Evolutionary conservation across 2,888 invertebrate species (phyloP), one percentile per base, ranked within the genome.

Genomic region (Capitulum mitella): DNA sequence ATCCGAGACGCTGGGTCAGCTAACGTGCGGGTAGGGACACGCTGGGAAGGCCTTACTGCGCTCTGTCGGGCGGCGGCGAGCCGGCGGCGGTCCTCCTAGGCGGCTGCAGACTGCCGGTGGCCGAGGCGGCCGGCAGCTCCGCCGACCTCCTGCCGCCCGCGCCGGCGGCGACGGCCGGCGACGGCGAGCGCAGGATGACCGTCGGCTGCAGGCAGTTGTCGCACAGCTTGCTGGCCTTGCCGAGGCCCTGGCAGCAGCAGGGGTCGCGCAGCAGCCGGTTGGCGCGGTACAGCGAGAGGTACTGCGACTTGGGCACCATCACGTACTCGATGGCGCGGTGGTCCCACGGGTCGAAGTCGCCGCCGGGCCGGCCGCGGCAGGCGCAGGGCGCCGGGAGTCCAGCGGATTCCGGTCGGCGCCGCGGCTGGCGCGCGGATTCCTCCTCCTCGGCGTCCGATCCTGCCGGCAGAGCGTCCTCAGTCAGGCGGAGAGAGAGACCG

Each of bases 311-410:
- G 40, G 70, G 70, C 26, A 70, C 70, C 70, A 70, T 70, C 40
- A 70, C 70, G 70, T 70, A 70, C 70, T 70, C 70, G 70, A 70
- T 70, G 70, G 70, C 37, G 37, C 70, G 70, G 70, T 70, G 70
- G 70, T 70, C 40, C 70, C 70, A 70, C 1, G 70, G 70, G 40
- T 70, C 70, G 26, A 29, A 26, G 26, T 70, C 40, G 37, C 40
- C 70, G 26, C 40, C 37, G 26, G 14, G 37, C 6, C 70, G 37
- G 19, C 40, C 1, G 37, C 37, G 70, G 40, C 70, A 70, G 37
- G 37, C 40, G 40, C 70, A 70, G 26, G 40, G 70, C 6, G 37
- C 8, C 40, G 37, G 37, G 40, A n/a, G 40, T 0, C 34, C 19
- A 22, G 8, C 37, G 34, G 5, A 34, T 34, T 19, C 10, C 40